Evolutionary conservation across 2,113 vertebrate genomes (phyloP).

Genomic region (Motacilla tschutschensis): DNA sequence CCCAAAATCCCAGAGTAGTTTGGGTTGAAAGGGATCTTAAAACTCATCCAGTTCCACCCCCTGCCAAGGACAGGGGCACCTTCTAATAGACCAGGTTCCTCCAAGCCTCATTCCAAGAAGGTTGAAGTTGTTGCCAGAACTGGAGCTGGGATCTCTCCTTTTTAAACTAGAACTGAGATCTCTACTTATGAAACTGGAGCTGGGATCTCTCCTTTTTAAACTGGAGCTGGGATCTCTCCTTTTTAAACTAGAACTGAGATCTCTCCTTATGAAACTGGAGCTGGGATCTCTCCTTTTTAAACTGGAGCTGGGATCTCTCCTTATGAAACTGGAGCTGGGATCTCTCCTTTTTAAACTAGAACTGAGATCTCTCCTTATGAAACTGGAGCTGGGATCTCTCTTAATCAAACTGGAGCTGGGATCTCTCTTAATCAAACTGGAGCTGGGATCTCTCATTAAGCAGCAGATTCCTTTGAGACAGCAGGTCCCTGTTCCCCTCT

Average conservation of each 20-base stretch:
- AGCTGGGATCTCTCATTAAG: background rate
- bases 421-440: background rate
- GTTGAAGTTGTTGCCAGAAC: background rate
- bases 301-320: too few relatives aligned
- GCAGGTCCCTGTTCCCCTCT: background rate
- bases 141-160: background rate
- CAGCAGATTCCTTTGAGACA: background rate
- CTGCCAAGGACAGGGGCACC: background rate
- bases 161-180: background rate
- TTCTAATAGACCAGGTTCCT: background rate
- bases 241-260: too few relatives aligned
- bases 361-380: too few relatives aligned
- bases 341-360: background rate
- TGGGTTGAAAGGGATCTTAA: background rate
- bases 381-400: too few relatives aligned
- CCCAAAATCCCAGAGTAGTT: background rate
- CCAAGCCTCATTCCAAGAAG: background rate
- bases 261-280: too few relatives aligned
- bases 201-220: background rate
- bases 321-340: background rate
- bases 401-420: background rate
- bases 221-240: too few relatives aligned
- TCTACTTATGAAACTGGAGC: background rate
- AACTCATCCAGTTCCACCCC: background rate
- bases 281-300: background rate